Evolutionary conservation across 1,140 invertebrate species (phyloP).

Genomic region (Sipha flava): DNA sequence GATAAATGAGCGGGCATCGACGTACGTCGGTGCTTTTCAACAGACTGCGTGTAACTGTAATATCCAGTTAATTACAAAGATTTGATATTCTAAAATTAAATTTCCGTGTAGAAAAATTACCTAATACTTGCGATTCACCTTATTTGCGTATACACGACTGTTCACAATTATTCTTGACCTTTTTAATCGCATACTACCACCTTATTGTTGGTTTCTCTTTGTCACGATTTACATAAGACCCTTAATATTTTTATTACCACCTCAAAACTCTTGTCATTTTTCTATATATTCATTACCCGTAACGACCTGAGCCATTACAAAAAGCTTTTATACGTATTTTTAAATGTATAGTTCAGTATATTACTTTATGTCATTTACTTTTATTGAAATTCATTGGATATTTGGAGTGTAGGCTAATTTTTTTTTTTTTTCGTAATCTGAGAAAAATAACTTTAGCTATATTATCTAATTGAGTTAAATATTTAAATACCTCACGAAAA

Average conservation of each 20-base stretch:
- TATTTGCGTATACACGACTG: not conserved
- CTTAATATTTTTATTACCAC: slow-evolving; percentile 19
- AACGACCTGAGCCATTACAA: not conserved
- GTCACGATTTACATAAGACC: not conserved
- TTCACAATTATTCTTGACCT: slow-evolving; percentile 13
- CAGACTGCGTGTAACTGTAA: too few species aligned
- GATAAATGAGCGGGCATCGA: too few species aligned
- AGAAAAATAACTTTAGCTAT: not conserved
- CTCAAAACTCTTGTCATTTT: slow-evolving; percentile 3
- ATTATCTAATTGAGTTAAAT: too few species aligned
- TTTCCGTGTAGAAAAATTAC: not conserved
- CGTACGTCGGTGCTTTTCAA: too few species aligned
- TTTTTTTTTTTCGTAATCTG: not conserved
- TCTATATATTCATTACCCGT: slow-evolving; percentile 15
- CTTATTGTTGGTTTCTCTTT: not conserved
- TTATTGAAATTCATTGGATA: not conserved
- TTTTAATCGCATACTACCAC: not conserved
- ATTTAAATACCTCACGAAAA: too few species aligned
- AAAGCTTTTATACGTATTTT: not conserved
- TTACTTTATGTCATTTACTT: not conserved
- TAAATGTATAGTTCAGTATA: slow-evolving; percentile 2
- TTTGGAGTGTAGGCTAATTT: not conserved
- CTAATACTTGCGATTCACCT: not conserved
- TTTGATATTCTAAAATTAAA: too few species aligned
- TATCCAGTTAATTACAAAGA: too few species aligned